A percentile compares a stretch with the other conserved stretches of the same genome.
Conservation (phyloP, 2,113 vertebrate genomes). For the Nyctibius bracteatus region DNA sequence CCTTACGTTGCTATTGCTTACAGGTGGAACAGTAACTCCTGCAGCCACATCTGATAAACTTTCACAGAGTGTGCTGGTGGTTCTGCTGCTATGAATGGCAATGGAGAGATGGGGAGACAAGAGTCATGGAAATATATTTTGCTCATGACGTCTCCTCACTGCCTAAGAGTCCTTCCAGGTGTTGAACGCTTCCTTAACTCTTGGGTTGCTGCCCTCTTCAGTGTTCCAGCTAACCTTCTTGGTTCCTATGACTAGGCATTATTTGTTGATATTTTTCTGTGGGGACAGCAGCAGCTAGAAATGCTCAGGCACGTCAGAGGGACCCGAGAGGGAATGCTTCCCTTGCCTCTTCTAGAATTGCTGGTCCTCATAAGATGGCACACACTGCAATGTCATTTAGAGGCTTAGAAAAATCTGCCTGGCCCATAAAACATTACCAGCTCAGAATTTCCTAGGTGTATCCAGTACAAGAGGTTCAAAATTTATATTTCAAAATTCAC, state of each 20-base stretch:
- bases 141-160: neutral
- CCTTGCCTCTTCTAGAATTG: neutral
- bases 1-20: neutral
- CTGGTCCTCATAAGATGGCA: neutral
- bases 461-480: neutral
- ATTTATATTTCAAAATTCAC: constrained; percentile 32
- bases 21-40: neutral
- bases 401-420: neutral
- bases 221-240: neutral
- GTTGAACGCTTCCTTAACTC: neutral
- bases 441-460: neutral
- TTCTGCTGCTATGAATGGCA: neutral
- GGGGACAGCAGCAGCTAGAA: neutral
- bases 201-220: neutral
- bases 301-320: neutral
- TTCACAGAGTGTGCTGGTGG: no score
- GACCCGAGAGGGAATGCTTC: neutral
- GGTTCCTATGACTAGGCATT: neutral
- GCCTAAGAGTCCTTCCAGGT: neutral
- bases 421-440: neutral
- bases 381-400: neutral
- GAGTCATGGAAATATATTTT: neutral
- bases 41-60: neutral
- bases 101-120: neutral
- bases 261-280: neutral